A percentile compares a stretch with the other conserved stretches of the same genome.
phyloP scores from a whole-genome alignment of 2,888 invertebrate genomes.

The Miltochrista miniata region DNA sequence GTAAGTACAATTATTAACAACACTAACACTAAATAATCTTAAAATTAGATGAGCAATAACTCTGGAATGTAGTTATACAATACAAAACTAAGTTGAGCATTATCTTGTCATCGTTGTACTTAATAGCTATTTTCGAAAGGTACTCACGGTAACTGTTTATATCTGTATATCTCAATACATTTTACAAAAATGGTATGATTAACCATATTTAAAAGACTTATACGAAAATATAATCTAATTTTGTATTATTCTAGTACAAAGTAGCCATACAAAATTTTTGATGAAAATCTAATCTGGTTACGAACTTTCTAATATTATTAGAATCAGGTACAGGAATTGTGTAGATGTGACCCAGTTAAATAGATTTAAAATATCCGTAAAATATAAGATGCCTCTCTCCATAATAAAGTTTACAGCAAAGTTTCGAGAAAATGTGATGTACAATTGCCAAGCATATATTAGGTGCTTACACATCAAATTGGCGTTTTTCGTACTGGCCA shows the following conservation, averaged over 20 bases:
- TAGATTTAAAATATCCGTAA: no score
- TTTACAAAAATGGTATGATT: background rate
- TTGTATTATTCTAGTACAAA: background rate
- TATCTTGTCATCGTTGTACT: constrained; percentile 3
- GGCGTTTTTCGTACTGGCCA: no score
- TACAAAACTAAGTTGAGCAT: constrained; percentile 14
- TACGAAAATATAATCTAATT: background rate
- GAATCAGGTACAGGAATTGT: no score
- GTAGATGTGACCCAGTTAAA: no score
- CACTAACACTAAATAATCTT: background rate
- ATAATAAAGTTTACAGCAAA: no score
- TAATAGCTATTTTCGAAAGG: background rate
- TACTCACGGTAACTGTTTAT: background rate
- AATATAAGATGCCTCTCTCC: no score
- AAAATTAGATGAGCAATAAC: background rate
- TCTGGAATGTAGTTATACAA: background rate
- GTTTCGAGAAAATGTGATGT: no score
- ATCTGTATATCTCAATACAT: background rate
- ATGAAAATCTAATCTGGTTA: background rate
- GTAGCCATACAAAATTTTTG: background rate
- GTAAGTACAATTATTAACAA: background rate
- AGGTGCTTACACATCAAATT: no score
- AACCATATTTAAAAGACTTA: background rate
- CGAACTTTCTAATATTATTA: no score
- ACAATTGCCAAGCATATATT: no score